Evolutionary conservation across 1,140 invertebrate genomes (phyloP), one percentile per base, ranked within the genome.

Genomic region (Diachasmimorpha longicaudata): DNA sequence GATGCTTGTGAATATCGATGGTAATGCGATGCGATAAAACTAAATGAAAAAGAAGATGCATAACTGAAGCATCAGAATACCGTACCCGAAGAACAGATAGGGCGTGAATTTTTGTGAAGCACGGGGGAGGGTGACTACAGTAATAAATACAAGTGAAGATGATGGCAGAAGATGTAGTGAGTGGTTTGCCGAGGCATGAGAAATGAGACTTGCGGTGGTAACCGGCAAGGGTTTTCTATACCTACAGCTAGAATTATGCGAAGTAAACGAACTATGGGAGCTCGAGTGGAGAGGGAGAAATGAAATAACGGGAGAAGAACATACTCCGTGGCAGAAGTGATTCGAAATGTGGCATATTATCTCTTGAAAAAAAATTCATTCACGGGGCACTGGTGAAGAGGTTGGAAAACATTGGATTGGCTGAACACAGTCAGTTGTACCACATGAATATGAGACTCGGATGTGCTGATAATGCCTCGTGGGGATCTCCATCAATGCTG

Each of bases 361-460:
- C 48, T 55, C 48, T 55, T 55, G 48, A 55, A 55, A 55, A 55
- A 55, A 55, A 55, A 55, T 55, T 55, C n/a, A 55, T 55, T 55
- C 48, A 55, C 48, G n/a, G n/a, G 48, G n/a, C 19, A 55, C n/a
- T 9, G 48, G 4, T 55, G 48, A 10, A 55, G 48, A 55, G 48
- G 48, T 55, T 55, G 48, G 19, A 55, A 55, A 55, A 55, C 48
- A 55, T 6, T 19, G 48, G 19, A n/a, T 55, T 16, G 48, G 48
- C 9, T 4, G 48, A 16, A 16, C n/a, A 55, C 14, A 21, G 4
- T 16, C 6, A 0, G 48, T 21, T 9, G 19, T 55, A 13, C 48
- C 19, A 55, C 48, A 55, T 55, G 19, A 55, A 55, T 55, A 55
- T 55, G 48, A 21, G 19, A 3, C 19, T 9, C 48, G 9, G n/a